Conservation (phyloP, 1,140 invertebrate genomes). For the Drosophila pruinosa region DNA sequence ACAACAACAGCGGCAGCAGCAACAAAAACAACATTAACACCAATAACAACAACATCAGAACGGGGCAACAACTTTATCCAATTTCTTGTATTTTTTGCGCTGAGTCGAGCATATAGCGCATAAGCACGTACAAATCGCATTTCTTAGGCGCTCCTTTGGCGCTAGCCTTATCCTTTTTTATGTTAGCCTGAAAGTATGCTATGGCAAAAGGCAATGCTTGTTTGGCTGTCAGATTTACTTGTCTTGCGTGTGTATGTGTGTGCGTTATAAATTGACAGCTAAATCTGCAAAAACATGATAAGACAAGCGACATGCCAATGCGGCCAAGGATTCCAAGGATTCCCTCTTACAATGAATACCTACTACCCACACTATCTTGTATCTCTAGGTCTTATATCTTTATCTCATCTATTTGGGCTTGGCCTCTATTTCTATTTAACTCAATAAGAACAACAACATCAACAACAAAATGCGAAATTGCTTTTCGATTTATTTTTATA, state of each 20-base stretch:
- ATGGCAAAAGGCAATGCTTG: slow-evolving; percentile 54
- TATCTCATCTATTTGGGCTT: slow-evolving; percentile 46
- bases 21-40: background rate
- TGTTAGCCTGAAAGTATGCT: slow-evolving; percentile 57
- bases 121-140: slow-evolving; percentile 81
- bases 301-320: slow-evolving; percentile 79
- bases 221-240: slow-evolving; percentile 79
- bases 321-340: slow-evolving; percentile 60
- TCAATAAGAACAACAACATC: slow-evolving; percentile 48
- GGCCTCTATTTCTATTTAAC: slow-evolving; percentile 63
- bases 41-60: slow-evolving; percentile 1
- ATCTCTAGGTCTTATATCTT: slow-evolving; percentile 46
- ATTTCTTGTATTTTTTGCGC: slow-evolving; percentile 64
- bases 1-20: background rate
- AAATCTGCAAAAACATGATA: slow-evolving; percentile 81
- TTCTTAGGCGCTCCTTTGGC: slow-evolving; percentile 63
- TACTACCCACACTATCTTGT: slow-evolving; percentile 11
- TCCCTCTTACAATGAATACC: slow-evolving; percentile 23
- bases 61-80: slow-evolving; percentile 69
- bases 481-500: slow-evolving; percentile 79
- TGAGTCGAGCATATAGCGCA: slow-evolving; percentile 76
- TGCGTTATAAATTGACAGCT: slow-evolving; percentile 76
- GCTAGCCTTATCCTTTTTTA: slow-evolving; percentile 66
- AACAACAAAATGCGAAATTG: slow-evolving; percentile 67
- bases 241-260: slow-evolving; percentile 43